Conservation (phyloP, 2,797 vertebrate genomes). For the Tiaroga cobitis region DNA sequence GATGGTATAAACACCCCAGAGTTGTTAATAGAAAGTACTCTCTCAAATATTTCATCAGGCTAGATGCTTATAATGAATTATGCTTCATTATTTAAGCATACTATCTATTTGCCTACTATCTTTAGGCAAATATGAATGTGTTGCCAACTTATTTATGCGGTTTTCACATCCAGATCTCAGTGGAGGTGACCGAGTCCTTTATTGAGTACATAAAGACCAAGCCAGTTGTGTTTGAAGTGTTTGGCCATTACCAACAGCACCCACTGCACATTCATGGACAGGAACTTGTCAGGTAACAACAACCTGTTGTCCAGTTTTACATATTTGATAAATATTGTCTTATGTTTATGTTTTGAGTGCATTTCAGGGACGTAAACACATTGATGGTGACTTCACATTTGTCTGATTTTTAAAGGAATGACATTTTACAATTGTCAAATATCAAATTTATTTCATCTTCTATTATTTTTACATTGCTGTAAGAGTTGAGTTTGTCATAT, state of each 20-base stretch:
- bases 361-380: neutral
- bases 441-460: too few species aligned
- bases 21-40: neutral
- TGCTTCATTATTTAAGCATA: neutral
- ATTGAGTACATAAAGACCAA: constrained; percentile 96
- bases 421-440: neutral
- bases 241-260: constrained; percentile 98
- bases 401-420: neutral
- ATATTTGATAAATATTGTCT: neutral
- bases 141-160: constrained; percentile 21
- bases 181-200: constrained; percentile 97
- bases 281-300: constrained; percentile 86
- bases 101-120: neutral
- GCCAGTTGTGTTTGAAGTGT: constrained; percentile 98
- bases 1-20: neutral
- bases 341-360: neutral
- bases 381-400: neutral
- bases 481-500: neutral
- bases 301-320: neutral
- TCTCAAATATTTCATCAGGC: neutral
- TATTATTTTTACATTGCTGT: neutral
- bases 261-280: constrained; percentile 90
- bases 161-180: constrained; percentile 83
- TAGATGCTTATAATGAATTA: neutral
- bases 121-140: constrained; percentile 3